A percentile compares a stretch with the other conserved stretches of the same genome.
These are phyloP conservation scores for Lycophotia porphyrea DNA, from an alignment of 2,888 invertebrate genomes.

Conservation along the genomic window DNA sequence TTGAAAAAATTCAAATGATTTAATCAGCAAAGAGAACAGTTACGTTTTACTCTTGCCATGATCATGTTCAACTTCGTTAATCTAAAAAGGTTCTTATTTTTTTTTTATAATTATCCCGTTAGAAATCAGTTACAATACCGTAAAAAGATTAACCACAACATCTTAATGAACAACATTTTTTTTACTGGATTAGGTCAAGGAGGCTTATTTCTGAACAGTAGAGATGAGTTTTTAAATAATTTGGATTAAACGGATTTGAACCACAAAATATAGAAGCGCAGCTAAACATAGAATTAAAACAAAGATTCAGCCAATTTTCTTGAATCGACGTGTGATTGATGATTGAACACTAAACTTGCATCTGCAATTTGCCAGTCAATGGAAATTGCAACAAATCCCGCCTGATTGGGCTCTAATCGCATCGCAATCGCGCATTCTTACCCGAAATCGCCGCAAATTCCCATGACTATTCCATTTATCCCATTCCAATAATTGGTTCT, in stretches of 20 bases:
- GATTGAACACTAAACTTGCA: constrained; percentile 77
- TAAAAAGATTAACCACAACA: constrained; percentile 28
- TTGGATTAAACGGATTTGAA: constrained; percentile 19
- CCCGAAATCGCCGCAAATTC: constrained; percentile 78
- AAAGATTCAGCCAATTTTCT: constrained; percentile 65
- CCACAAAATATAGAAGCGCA: constrained; percentile 40
- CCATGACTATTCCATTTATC: constrained; percentile 86
- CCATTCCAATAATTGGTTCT: constrained; percentile 81
- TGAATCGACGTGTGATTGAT: constrained; percentile 81
- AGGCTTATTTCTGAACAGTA: constrained; percentile 16
- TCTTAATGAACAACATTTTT: constrained; percentile 7
- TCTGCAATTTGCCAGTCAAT: constrained; percentile 89
- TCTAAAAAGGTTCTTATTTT: constrained; percentile 5
- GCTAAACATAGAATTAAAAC: constrained; percentile 57
- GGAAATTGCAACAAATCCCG: constrained; percentile 86
- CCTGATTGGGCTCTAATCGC: constrained; percentile 86
- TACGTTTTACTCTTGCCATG: neutral
- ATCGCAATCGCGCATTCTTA: constrained; percentile 75
- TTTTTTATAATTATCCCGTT: neutral
- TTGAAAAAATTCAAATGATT: neutral
- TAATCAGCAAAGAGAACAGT: neutral
- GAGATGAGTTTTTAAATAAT: constrained; percentile 40
- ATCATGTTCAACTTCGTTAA: constrained; percentile 13
- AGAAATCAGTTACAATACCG: neutral
- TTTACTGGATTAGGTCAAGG: constrained; percentile 33